Percentiles rank a stretch among this genome's conserved stretches.
These are phyloP conservation scores for Silurus asotus DNA, from an alignment of 2,113 vertebrate genomes.

Conservation along the genomic window DNA sequence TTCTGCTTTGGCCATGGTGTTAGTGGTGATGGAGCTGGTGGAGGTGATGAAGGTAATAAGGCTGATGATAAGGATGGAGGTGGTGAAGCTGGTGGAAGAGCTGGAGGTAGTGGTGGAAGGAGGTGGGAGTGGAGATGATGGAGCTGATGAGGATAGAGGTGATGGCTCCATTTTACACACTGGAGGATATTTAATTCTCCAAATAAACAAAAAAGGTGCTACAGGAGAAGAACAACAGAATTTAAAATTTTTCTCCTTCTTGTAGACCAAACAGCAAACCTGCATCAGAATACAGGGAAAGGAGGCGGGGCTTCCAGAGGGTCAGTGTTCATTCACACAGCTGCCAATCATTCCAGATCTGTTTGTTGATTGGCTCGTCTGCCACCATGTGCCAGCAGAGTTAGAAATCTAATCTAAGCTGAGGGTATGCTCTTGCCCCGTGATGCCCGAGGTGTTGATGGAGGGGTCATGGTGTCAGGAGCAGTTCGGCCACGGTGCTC, in stretches of 20 bases:
- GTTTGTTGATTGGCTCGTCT: neutral
- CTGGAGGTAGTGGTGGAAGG: neutral
- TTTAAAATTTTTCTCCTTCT: neutral
- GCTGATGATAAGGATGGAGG: neutral
- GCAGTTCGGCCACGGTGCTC: neutral
- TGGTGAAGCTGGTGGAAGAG: neutral
- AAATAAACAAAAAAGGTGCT: neutral
- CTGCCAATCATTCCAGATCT: neutral
- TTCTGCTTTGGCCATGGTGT: conserved; percentile 20
- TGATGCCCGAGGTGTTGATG: neutral
- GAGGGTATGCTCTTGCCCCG: neutral
- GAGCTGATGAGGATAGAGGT: neutral
- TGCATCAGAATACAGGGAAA: neutral
- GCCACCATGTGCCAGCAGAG: too few species aligned
- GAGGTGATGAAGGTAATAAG: neutral
- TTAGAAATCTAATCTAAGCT: neutral
- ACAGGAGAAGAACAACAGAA: neutral
- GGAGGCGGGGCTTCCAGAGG: neutral
- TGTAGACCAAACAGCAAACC: neutral
- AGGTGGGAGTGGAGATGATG: neutral
- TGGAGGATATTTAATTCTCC: neutral
- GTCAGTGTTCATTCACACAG: neutral
- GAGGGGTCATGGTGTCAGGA: neutral
- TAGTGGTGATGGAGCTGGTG: neutral
- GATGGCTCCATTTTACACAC: too few species aligned